Percentiles rank a stretch among this genome's conserved stretches.
Evolutionary conservation across 2,113 vertebrate genomes (phyloP).

Genomic region (Indri indri): DNA sequence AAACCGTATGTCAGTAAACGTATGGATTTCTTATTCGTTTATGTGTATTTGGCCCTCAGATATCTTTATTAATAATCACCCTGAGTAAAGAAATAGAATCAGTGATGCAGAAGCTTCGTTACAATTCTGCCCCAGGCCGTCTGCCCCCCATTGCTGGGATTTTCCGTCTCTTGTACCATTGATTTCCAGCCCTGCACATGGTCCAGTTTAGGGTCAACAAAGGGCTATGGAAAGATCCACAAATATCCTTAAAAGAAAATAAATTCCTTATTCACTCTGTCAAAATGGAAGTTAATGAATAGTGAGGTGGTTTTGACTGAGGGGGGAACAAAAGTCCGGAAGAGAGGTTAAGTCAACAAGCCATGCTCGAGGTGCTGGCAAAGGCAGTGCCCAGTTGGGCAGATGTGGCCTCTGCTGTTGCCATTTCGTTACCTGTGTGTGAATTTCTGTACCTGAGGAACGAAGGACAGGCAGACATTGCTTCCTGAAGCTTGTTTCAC

Average conservation of each 20-base stretch:
- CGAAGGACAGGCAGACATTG: not conserved
- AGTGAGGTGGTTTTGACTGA: not conserved
- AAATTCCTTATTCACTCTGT: not conserved
- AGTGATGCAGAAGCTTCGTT: not conserved
- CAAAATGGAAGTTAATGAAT: not conserved
- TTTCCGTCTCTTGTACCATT: not conserved
- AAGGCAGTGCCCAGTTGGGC: not conserved
- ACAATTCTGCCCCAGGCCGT: not conserved
- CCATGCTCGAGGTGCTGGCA: accelerated
- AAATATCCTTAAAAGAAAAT: not conserved
- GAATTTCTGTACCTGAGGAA: not conserved
- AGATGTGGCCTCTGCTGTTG: accelerated
- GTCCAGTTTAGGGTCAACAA: not conserved
- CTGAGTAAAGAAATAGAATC: not conserved
- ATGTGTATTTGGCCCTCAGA: not conserved
- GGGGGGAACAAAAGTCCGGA: not conserved
- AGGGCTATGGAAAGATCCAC: not conserved
- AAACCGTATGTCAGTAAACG: not conserved
- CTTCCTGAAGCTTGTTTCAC: not conserved
- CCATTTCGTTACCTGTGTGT: not conserved
- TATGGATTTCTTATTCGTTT: not conserved
- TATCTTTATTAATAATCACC: conserved; percentile 5
- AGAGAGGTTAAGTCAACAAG: not conserved
- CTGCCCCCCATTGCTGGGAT: not conserved
- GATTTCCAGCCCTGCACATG: not conserved